Evolutionary conservation across 2,113 vertebrate species (phyloP), one percentile per base, ranked within the genome.

Genomic region (Notarius lentiginosus): DNA sequence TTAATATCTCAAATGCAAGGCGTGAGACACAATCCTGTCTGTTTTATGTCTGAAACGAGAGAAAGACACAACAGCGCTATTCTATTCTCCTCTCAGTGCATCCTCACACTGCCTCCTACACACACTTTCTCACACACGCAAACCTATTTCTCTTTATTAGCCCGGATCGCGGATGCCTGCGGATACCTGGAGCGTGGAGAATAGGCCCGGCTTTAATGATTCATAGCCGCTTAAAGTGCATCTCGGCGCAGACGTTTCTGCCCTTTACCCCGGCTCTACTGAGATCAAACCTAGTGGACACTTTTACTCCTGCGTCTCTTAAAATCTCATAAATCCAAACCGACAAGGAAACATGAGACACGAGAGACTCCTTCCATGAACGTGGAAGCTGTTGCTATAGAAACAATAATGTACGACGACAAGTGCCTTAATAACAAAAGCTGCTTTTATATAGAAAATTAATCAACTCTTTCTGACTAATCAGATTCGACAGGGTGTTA

Each of bases 51-150:
- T 20, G 76, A 53, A n/a, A 22, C 1, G 41, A 85, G 56, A 65
- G 47, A 58, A 70, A 87, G 79, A 75, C 53, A 86, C 51, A 73
- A 86, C 85, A 82, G 84, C 61, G 15, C 79, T 81, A 2, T 82
- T 75, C 47, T 15, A 20, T 56, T 27, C 47, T 75, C 49, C 68
- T 27, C 47, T 75, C 49, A 49, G 61, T 56, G 75, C 63, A 15
- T 51, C 79, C 60, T 82, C 85, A 61, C 65, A 51, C 65, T 51
- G 34, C 66, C 85, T 82, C 85, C 79, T 73, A 86, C 85, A 82
- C 85, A 81, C 65, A 12, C 53, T 53, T 9, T 17, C 75, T 41
- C 41, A 14, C 75, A 18, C 55, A 86, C 41, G 53, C 63, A 79
- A 24, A 9, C 61, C 9, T 51, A n/a, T 77, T 88, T 81, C 79